A percentile compares a stretch with the other conserved stretches of the same genome.
Evolutionary conservation across 2,113 vertebrate species (phyloP).

Genomic region (Hippocampus zosterae): DNA sequence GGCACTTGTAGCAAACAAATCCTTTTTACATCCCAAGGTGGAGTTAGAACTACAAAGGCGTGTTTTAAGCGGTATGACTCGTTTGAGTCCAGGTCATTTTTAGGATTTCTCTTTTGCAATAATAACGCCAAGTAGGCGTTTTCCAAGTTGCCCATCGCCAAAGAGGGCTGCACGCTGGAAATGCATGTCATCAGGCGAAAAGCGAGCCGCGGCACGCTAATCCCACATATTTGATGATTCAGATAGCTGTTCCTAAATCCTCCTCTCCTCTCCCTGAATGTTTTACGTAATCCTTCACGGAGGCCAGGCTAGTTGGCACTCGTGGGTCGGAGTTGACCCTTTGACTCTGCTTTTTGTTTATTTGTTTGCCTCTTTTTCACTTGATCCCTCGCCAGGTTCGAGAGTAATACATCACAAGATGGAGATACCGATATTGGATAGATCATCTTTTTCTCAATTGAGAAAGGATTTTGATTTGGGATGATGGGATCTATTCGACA

Average conservation of each 20-base stretch:
- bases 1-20: too few species aligned
- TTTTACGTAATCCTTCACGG: constrained; percentile 52
- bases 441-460: too few species aligned
- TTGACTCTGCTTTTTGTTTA: constrained; percentile 18
- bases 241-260: constrained; percentile 51
- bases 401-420: constrained; percentile 13
- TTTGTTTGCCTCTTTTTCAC: constrained; percentile 9
- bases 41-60: too few species aligned
- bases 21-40: too few species aligned
- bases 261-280: constrained; percentile 34
- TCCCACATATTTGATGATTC: constrained; percentile 51
- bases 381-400: constrained; percentile 5
- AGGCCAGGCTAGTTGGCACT: constrained; percentile 33
- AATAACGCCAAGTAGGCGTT: neutral
- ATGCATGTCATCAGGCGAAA: constrained; percentile 31
- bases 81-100: neutral
- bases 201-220: constrained; percentile 44
- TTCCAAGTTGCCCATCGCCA: neutral
- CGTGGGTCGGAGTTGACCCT: constrained; percentile 34
- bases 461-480: too few species aligned
- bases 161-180: neutral
- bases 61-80: too few species aligned
- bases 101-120: constrained; percentile 7
- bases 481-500: too few species aligned
- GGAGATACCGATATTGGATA: too few species aligned